Evolutionary conservation across 2,888 invertebrate species (phyloP), one percentile per base, ranked within the genome.

Genomic region (Phortica magna): DNA sequence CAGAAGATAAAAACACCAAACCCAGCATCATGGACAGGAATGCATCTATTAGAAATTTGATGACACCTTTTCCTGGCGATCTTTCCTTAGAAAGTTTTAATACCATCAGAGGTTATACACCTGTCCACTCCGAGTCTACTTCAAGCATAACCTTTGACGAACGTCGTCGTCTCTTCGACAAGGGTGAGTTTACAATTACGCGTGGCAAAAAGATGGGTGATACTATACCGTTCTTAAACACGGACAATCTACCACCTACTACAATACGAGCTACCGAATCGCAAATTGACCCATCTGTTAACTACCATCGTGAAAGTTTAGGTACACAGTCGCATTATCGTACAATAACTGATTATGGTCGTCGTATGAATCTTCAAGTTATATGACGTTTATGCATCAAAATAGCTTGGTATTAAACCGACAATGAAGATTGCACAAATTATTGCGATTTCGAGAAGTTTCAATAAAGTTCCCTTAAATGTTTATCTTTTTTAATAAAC

Each of bases 131-230:
- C 1, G 22, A 7, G 10, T 4, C 7, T 0, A 19, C 2, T 19
- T 7, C 61, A 2, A 31, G 31, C 31, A 4, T 57, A 12, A 70
- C 42, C 5, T 78, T 79, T 65, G 22, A 4, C 14, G 61, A 79
- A 65, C 79, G 61, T 3, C 75, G 79, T 1, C 71, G 75, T 9
- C 53, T 75, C 17, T 79, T 78, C 17, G 31, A 77, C 10, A 19
- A 65, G 2, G 77, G 65, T 9, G 79, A 79, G 57, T 79, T 75
- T 39, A 75, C 79, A 2, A 79, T 77, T 17, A 79, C 79, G 7
- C n/a, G 67, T 17, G 79, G 79, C 42, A 75, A n/a, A 1, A 79
- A 75, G 67, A 74, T 79, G 79, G 75, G 59, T 39, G 75, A 78
- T 4, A 22, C 9, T 17, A 17, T 59, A 10, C 59, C 17, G 10